Evolutionary conservation across 1,140 invertebrate species (phyloP), one percentile per base, ranked within the genome.

Genomic region (Caenorhabditis briggsae): DNA sequence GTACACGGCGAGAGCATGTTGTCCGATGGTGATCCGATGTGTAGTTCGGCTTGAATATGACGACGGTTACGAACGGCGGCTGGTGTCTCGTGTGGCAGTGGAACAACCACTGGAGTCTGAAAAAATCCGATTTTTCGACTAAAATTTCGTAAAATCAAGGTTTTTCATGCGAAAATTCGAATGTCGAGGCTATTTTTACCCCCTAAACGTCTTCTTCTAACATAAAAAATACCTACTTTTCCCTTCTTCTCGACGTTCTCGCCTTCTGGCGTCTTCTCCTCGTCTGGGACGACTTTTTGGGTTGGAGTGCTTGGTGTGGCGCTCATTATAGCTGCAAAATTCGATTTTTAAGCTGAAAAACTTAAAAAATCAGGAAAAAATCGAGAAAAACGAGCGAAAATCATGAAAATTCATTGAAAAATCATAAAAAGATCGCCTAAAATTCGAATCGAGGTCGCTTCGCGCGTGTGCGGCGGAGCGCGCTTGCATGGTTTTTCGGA

Each of bases 11-110:
- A 83, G 18, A 83, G 55, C 12, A n/a, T 58, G 16, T 61, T 83
- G 18, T 83, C 82, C 14, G 82, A 83, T 23, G 82, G 82, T 11
- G 82, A 83, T 41, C 55, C 55, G 18, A 59, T 83, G 82, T 83
- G 82, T 7, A 83, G 25, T 12, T 83, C 82, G 1, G 33, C 43
- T 20, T 83, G 82, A 64, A 83, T 83, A 48, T 59, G 55, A 83
- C 82, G 82, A 59, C 82, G 82, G 48, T 83, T 83, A 18, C 82
- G 82, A n/a, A 83, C 82, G 16, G 82, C 82, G 8, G 82, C 82
- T 23, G 82, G 82, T 11, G 82, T 83, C 25, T 83, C 55, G 82
- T 83, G 82, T 16, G 20, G 20, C 55, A 83, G 20, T 61, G 58
- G 55, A 2, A 83, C 82, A 7, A 78, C 70, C 46, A 78, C 70